Conservation (phyloP, 2,888 invertebrate species). For the Protonemura montana region DNA sequence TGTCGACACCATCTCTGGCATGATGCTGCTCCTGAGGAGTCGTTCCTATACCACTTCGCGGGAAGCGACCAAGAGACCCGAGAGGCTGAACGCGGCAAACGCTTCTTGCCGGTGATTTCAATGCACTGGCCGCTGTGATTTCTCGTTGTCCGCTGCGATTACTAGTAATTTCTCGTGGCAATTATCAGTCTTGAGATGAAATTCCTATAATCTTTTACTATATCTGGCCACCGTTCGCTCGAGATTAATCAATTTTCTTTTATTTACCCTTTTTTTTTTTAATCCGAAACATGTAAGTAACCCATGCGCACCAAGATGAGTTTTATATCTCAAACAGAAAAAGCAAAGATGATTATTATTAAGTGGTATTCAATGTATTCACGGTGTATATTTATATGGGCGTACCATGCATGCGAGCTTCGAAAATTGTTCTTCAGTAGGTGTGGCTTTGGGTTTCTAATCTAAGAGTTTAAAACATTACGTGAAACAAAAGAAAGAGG, state of each 20-base stretch:
- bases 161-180: neutral
- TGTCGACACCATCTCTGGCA: neutral
- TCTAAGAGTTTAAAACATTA: slow-evolving; percentile 37
- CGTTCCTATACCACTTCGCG: too few relatives aligned
- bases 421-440: slow-evolving; percentile 33
- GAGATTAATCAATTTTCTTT: slow-evolving; percentile 34
- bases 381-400: slow-evolving; percentile 41
- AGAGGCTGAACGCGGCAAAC: too few relatives aligned
- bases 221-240: slow-evolving; percentile 19
- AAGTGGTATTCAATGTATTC: slow-evolving; percentile 41
- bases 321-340: slow-evolving; percentile 16
- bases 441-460: slow-evolving; percentile 38
- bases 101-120: neutral
- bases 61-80: too few relatives aligned
- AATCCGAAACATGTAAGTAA: neutral
- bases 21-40: neutral
- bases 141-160: neutral
- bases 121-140: neutral
- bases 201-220: slow-evolving; percentile 13
- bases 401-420: slow-evolving; percentile 26
- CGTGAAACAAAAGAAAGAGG: slow-evolving; percentile 41
- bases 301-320: neutral
- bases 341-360: slow-evolving; percentile 37
- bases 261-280: slow-evolving; percentile 32
- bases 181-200: slow-evolving; percentile 8